These are phyloP conservation scores for Nasonia oneida DNA, from an alignment of 2,888 invertebrate species.

Conservation along the genomic window DNA sequence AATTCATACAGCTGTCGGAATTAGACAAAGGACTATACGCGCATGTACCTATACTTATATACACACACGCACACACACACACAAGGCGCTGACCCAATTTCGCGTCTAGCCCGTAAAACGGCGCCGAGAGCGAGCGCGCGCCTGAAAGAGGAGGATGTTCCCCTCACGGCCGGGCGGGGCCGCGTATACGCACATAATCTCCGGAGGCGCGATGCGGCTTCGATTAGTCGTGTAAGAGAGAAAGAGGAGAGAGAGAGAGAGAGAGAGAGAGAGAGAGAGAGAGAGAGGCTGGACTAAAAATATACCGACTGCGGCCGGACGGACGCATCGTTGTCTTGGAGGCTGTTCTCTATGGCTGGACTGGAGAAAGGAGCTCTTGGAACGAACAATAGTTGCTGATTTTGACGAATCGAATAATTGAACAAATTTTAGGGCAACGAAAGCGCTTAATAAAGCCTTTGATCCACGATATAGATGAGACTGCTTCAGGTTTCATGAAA, in stretches of 20 bases:
- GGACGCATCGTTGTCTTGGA: not conserved
- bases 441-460: not conserved
- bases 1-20: not conserved
- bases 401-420: no score
- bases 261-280: not conserved
- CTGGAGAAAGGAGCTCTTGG: no score
- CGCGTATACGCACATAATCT: not conserved
- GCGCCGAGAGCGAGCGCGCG: not conserved
- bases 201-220: conserved; percentile 10
- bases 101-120: not conserved
- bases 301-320: not conserved
- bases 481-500: not conserved
- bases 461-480: not conserved
- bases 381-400: no score
- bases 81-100: conserved; percentile 4
- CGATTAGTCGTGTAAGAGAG: not conserved
- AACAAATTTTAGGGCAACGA: no score
- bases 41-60: not conserved
- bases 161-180: not conserved
- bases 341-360: no score
- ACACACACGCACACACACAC: no score
- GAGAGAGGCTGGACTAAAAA: conserved; percentile 1
- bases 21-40: not conserved
- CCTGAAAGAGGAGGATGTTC: conserved; percentile 16
- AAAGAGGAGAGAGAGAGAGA: not conserved